Evolutionary conservation across 2,797 vertebrate species (phyloP), one percentile per base, ranked within the genome.

Genomic region (Cryptoblepharus egeriae): DNA sequence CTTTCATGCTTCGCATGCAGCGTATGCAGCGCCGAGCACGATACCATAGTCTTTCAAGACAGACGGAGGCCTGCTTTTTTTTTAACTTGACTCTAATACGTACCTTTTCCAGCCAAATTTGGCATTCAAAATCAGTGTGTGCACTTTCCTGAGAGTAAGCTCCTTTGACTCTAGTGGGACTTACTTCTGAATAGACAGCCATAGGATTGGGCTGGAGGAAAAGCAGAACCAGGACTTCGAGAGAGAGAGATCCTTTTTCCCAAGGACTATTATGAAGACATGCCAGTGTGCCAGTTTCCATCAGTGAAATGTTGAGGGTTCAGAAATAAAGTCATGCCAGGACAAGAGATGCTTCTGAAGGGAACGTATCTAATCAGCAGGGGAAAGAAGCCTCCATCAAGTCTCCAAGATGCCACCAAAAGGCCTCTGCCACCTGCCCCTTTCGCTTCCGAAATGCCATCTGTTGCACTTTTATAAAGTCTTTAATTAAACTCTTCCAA

Each of bases 401-500:
- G n/a, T 0, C 2, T 9, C 37, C 61, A 32, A 71, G 18, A 0
- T 20, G 22, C 67, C 78, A 81, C 79, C 45, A 55, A 80, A n/a
- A 80, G 65, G 77, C 24, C 57, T 64, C 73, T 61, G 3, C 0
- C n/a, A 7, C 57, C 75, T 55, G 65, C 63, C 74, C 77, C 75
- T 68, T 63, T 35, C 9, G 65, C 77, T 45, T 84, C 42, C 77
- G 65, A 79, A 75, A 78, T 89, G 65, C 84, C 85, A 88, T 89
- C 88, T 93, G 88, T 65, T 89, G 85, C 84, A 68, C 88, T 88
- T 79, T 87, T 28, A 30, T 77, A 77, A 89, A 85, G 49, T 77
- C 87, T 87, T 91, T 90, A 92, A 88, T 90, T 90, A 92, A 93
- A 86, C 81, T 91, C 82, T 70, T 90, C 88, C 85, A 70, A 83